A percentile compares a stretch with the other conserved stretches of the same genome.
Conservation (phyloP, 2,888 invertebrate species). For the Spodoptera littoralis region DNA sequence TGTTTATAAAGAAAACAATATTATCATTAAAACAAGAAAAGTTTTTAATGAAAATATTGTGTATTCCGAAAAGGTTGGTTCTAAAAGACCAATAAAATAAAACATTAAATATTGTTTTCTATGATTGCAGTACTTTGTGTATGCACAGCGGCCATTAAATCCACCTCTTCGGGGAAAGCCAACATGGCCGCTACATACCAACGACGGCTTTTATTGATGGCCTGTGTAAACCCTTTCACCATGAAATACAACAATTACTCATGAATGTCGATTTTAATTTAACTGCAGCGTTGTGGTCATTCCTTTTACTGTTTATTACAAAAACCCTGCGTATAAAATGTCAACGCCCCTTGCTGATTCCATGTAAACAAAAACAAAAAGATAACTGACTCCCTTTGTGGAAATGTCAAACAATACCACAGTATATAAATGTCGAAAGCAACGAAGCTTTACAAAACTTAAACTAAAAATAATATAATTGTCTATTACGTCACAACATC, state of each 20-base stretch:
- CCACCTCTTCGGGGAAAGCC: slow-evolving; percentile 23
- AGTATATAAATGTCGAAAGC: background rate
- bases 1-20: too few relatives aligned
- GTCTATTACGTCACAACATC: slow-evolving; percentile 29
- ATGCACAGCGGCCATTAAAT: slow-evolving; percentile 16
- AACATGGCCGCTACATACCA: slow-evolving; percentile 40
- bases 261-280: slow-evolving; percentile 43
- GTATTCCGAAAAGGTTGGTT: too few relatives aligned
- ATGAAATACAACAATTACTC: slow-evolving; percentile 37
- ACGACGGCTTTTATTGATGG: slow-evolving; percentile 34
- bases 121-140: background rate
- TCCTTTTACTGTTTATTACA: too few relatives aligned
- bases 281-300: slow-evolving; percentile 10
- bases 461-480: slow-evolving; percentile 4
- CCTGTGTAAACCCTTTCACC: too few relatives aligned
- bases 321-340: background rate
- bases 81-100: too few relatives aligned
- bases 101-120: too few relatives aligned
- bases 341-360: slow-evolving; percentile 1
- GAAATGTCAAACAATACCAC: background rate
- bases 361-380: slow-evolving; percentile 5
- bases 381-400: background rate
- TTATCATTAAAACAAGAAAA: too few relatives aligned
- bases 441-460: slow-evolving; percentile 7
- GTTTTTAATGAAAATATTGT: too few relatives aligned